Evolutionary conservation across 2,888 invertebrate genomes (phyloP).

Genomic region (Ecliptopera silaceata): DNA sequence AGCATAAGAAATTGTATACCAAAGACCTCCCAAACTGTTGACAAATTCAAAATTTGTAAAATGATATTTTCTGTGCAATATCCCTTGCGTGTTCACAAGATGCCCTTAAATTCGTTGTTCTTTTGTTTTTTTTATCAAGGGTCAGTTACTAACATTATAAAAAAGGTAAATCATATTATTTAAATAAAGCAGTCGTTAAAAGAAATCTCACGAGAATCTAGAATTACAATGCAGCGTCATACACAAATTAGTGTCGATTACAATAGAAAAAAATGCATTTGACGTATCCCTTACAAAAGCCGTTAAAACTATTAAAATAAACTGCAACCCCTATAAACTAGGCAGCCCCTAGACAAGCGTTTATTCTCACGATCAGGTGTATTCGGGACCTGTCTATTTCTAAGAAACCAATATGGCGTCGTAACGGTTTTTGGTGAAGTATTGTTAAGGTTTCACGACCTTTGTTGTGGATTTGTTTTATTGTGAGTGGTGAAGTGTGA

Average conservation of each 20-base stretch:
- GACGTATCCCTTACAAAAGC: slow-evolving; percentile 35
- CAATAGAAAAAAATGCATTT: slow-evolving; percentile 32
- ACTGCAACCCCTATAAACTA: slow-evolving; percentile 41
- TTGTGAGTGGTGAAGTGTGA: slow-evolving; percentile 42
- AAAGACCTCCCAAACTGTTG: slow-evolving; percentile 3
- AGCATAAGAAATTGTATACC: neutral
- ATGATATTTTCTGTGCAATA: slow-evolving; percentile 4
- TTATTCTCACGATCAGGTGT: slow-evolving; percentile 71
- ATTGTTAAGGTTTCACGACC: slow-evolving; percentile 50
- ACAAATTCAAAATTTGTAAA: neutral
- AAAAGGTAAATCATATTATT: neutral
- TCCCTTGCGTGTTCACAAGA: slow-evolving; percentile 4
- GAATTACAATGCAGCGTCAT: slow-evolving; percentile 34
- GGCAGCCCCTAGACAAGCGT: slow-evolving; percentile 40
- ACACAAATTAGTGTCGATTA: slow-evolving; percentile 47
- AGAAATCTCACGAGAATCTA: slow-evolving; percentile 47
- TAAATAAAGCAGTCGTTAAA: slow-evolving; percentile 21
- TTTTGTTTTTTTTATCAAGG: neutral
- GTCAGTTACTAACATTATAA: neutral
- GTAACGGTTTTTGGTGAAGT: slow-evolving; percentile 56
- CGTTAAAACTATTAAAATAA: slow-evolving; percentile 56
- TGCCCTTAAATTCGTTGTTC: neutral
- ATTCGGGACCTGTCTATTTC: slow-evolving; percentile 54
- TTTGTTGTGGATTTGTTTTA: slow-evolving; percentile 45
- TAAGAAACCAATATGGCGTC: slow-evolving; percentile 56